Percentiles rank a stretch among this genome's conserved stretches.
These are phyloP conservation scores for Spea hammondii DNA, from an alignment of 2,797 vertebrate species.

Conservation along the genomic window DNA sequence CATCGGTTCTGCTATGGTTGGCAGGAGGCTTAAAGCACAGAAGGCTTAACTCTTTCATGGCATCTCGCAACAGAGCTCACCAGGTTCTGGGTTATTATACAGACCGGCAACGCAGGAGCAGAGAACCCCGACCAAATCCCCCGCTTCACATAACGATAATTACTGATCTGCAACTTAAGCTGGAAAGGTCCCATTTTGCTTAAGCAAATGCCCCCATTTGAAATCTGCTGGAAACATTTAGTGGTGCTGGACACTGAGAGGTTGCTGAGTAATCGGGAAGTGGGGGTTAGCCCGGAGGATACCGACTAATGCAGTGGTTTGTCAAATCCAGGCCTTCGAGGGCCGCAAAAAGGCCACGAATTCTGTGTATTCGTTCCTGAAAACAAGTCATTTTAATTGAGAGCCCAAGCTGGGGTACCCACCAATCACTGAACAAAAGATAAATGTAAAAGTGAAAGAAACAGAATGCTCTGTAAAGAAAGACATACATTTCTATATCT, in stretches of 20 bases:
- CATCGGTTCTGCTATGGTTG: constrained; percentile 37
- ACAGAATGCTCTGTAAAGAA: no score
- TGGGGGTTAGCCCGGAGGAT: no score
- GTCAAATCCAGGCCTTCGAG: no score
- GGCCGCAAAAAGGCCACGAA: no score
- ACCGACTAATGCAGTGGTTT: no score
- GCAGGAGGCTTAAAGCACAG: constrained; percentile 17
- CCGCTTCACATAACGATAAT: background rate
- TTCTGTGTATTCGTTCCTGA: no score
- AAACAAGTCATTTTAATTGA: no score
- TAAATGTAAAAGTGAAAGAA: no score
- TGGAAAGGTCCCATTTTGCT: background rate
- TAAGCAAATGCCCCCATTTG: background rate
- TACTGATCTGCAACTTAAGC: background rate
- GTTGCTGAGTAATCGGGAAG: no score
- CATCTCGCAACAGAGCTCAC: background rate
- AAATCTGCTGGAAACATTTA: background rate
- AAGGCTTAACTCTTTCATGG: constrained; percentile 17
- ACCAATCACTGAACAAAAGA: no score
- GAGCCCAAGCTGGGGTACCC: no score
- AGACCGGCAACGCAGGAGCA: background rate
- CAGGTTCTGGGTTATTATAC: background rate
- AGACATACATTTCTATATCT: no score
- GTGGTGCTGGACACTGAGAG: background rate
- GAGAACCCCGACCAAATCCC: background rate